These are phyloP conservation scores for Xylocampa areola DNA, from an alignment of 2,888 invertebrate genomes.

Conservation along the genomic window DNA sequence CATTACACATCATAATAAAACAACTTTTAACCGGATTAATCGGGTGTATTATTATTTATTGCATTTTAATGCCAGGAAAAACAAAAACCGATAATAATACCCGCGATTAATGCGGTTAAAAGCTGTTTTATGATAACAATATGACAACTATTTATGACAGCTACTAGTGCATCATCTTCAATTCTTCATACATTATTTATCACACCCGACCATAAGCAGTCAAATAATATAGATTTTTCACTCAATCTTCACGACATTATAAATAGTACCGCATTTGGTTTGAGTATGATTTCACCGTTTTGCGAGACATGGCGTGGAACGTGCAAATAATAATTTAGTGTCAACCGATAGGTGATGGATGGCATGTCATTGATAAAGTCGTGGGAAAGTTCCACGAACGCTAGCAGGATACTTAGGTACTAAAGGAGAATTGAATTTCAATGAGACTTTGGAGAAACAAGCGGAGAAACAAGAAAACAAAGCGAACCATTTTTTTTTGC, in stretches of 20 bases:
- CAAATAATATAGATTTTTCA: neutral
- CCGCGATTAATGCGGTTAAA: too few species aligned
- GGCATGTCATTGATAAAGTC: constrained; percentile 28
- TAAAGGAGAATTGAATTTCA: too few species aligned
- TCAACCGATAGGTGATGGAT: constrained; percentile 48
- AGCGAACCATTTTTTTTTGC: too few species aligned
- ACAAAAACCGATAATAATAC: too few species aligned
- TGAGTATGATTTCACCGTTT: constrained; percentile 20
- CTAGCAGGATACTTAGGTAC: neutral
- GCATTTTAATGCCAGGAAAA: too few species aligned
- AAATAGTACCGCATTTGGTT: constrained; percentile 23
- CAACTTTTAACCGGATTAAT: too few species aligned
- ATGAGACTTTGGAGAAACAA: neutral
- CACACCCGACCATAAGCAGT: neutral
- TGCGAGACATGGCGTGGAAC: constrained; percentile 26
- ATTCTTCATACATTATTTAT: neutral
- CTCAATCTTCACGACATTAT: neutral
- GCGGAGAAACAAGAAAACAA: too few species aligned
- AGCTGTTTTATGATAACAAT: too few species aligned
- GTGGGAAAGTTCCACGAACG: constrained; percentile 44
- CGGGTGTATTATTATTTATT: too few species aligned
- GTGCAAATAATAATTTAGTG: constrained; percentile 55
- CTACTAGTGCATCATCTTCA: too few species aligned
- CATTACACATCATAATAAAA: too few species aligned
- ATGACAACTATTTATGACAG: too few species aligned